A percentile compares a stretch with the other conserved stretches of the same genome.
Evolutionary conservation across 1,140 invertebrate species (phyloP).

Genomic region (Drosophila yakuba): DNA sequence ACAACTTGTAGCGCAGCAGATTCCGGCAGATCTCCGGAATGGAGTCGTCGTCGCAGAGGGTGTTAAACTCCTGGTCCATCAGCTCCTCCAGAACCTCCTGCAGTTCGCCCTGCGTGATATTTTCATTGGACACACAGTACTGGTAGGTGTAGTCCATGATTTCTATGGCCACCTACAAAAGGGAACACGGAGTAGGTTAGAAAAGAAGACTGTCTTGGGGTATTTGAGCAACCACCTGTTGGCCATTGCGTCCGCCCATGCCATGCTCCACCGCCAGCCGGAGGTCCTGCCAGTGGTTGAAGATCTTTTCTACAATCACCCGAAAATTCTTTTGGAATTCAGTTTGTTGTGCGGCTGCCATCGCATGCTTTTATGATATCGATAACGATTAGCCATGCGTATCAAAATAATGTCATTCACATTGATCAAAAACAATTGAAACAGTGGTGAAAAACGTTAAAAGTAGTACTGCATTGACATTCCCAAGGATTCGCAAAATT

Average conservation of each 20-base stretch:
- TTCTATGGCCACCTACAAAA: constrained; percentile 86
- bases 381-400: no score
- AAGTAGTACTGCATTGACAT: constrained; percentile 8
- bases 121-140: constrained; percentile 86
- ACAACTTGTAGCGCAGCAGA: constrained; percentile 84
- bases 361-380: constrained; percentile 26
- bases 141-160: constrained; percentile 87
- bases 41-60: constrained; percentile 88
- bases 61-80: constrained; percentile 89
- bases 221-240: constrained; percentile 84
- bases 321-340: constrained; percentile 85
- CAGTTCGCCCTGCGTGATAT: constrained; percentile 86
- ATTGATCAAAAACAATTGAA: background rate
- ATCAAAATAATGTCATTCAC: constrained; percentile 1
- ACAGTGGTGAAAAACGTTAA: background rate
- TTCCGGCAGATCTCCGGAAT: constrained; percentile 86
- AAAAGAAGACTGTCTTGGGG: background rate
- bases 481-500: constrained; percentile 26
- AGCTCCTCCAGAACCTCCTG: constrained; percentile 87
- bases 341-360: constrained; percentile 65
- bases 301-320: constrained; percentile 87
- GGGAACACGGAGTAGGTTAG: constrained; percentile 61
- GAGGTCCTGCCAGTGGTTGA: constrained; percentile 88
- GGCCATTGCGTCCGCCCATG: constrained; percentile 88
- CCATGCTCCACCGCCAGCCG: constrained; percentile 88